Conservation (phyloP, 1,140 invertebrate species). For the Pristionchus pacificus region DNA sequence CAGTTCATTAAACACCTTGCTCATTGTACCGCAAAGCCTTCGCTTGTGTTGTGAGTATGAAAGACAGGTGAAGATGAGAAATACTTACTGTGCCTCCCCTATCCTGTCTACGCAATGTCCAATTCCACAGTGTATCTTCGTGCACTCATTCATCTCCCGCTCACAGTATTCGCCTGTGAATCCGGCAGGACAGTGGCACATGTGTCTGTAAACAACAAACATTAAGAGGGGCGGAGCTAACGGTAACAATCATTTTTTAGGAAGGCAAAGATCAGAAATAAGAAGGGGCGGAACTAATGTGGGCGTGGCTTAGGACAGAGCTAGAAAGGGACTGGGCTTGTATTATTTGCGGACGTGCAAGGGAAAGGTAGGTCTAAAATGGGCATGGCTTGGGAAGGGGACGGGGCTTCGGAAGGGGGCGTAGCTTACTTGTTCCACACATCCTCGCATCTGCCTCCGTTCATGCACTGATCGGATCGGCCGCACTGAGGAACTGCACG, state of each 20-base stretch:
- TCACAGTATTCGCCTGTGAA: constrained; percentile 49
- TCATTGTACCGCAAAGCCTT: no score
- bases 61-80: constrained; percentile 18
- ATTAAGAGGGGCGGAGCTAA: no score
- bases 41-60: not conserved
- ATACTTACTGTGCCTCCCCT: constrained; percentile 27
- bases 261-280: no score
- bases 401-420: not conserved
- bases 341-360: no score
- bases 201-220: no score
- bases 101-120: constrained; percentile 54
- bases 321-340: no score
- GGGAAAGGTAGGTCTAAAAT: not conserved
- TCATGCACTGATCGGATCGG: constrained; percentile 40
- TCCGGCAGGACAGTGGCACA: constrained; percentile 42
- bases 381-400: not conserved
- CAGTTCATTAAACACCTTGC: no score
- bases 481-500: constrained; percentile 41
- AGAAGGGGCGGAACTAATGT: no score
- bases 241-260: no score
- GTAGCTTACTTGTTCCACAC: constrained; percentile 41
- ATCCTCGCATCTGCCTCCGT: constrained; percentile 46
- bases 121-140: constrained; percentile 25
- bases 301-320: no score
- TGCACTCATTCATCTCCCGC: constrained; percentile 48